A percentile compares a stretch with the other conserved stretches of the same genome.
phyloP scores from a whole-genome alignment of 2,797 vertebrate genomes.

The Xenentodon cancila region DNA sequence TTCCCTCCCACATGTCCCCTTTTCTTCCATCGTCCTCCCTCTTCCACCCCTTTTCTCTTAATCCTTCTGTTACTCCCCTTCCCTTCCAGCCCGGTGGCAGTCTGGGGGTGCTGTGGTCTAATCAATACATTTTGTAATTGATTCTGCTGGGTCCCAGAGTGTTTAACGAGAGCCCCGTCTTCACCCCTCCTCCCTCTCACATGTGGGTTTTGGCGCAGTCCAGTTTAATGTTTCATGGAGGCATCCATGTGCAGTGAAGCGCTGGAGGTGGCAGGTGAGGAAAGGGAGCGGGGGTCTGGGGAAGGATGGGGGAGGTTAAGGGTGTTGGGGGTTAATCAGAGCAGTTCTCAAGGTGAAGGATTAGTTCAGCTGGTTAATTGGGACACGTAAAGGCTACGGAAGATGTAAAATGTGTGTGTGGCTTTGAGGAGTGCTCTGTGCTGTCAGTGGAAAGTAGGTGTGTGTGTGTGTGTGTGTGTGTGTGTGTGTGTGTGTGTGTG shows the following conservation, averaged over 20 bases:
- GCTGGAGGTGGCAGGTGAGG: slow-evolving; percentile 18
- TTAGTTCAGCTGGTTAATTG: slow-evolving; percentile 62
- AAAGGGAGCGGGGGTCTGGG: slow-evolving; percentile 1
- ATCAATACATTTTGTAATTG: slow-evolving; percentile 82
- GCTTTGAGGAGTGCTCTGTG: slow-evolving; percentile 25
- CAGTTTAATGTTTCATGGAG: slow-evolving; percentile 58
- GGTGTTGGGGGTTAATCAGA: slow-evolving; percentile 51
- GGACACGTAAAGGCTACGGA: slow-evolving; percentile 37
- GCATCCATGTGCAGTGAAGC: slow-evolving; percentile 47
- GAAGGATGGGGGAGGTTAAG: slow-evolving; percentile 2
- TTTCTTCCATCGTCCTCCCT: slow-evolving; percentile 14
- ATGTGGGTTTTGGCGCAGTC: slow-evolving; percentile 27
- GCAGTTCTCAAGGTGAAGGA: slow-evolving; percentile 46
- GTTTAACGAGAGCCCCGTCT: slow-evolving; percentile 69
- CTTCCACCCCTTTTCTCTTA: slow-evolving; percentile 22
- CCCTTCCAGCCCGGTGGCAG: slow-evolving; percentile 29
- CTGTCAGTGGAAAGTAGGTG: slow-evolving; percentile 3
- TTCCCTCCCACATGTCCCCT: background rate
- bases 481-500: background rate
- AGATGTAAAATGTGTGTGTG: slow-evolving; percentile 42
- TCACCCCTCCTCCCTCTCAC: slow-evolving; percentile 1
- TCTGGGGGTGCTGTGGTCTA: slow-evolving; percentile 34
- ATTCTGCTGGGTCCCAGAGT: slow-evolving; percentile 74
- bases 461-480: slow-evolving; percentile 15
- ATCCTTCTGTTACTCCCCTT: slow-evolving; percentile 38